A percentile compares a stretch with the other conserved stretches of the same genome.
Conservation (phyloP, 2,797 vertebrate species). For the Hipposideros larvatus region DNA sequence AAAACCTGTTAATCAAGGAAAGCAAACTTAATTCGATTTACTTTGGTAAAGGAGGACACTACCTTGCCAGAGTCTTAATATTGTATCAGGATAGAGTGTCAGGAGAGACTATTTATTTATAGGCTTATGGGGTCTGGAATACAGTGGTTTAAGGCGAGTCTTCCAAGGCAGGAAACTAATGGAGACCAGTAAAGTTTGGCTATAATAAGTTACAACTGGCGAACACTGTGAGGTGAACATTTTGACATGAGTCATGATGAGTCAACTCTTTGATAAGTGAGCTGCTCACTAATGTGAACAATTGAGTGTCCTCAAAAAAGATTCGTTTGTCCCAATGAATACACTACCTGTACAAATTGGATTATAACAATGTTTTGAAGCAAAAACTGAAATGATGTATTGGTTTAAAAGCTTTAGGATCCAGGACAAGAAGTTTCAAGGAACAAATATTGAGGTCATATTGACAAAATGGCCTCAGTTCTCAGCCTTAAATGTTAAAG, state of each 20-base stretch:
- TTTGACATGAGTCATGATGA: constrained; percentile 30
- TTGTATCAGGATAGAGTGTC: neutral
- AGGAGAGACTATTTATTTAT: neutral
- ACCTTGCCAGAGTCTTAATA: neutral
- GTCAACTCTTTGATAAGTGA: constrained; percentile 10
- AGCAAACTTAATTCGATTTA: constrained; percentile 39
- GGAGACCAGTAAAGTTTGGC: neutral
- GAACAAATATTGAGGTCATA: neutral
- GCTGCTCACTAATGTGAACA: neutral
- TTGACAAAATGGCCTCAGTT: neutral
- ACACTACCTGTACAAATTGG: neutral
- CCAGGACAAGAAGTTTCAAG: neutral
- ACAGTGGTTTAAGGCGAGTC: neutral
- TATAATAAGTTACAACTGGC: neutral
- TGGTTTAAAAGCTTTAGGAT: neutral
- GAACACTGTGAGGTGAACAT: neutral
- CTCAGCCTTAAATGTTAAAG: neutral
- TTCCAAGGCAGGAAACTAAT: neutral
- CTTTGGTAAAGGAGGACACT: neutral
- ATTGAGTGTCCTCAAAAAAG: neutral
- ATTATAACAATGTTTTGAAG: constrained; percentile 11
- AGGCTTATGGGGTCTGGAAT: neutral
- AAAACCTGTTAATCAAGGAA: constrained; percentile 25
- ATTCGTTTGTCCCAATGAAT: neutral
- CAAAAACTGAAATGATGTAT: neutral